Evolutionary conservation across 2,113 vertebrate genomes (phyloP).

Genomic region (Calypte anna): DNA sequence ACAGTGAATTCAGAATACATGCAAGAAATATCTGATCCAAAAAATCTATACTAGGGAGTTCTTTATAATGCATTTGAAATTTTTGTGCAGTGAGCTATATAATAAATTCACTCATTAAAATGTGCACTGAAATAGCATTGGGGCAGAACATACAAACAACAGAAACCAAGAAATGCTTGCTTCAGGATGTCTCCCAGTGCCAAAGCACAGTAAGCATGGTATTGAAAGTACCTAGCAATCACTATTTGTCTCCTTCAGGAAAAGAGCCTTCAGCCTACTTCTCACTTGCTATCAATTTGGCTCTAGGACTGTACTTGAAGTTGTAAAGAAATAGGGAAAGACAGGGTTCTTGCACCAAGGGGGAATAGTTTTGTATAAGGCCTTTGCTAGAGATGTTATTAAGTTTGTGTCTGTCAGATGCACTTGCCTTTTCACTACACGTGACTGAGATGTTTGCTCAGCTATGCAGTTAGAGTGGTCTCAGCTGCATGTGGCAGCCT

Average conservation of each 20-base stretch:
- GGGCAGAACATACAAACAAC: conserved; percentile 29
- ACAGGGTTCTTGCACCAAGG: neutral
- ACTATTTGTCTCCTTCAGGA: neutral
- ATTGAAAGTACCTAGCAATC: neutral
- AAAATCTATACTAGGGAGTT: conserved; percentile 4
- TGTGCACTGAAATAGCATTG: conserved; percentile 34
- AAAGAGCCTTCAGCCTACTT: neutral
- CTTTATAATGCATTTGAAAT: conserved; percentile 49
- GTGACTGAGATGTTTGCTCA: neutral
- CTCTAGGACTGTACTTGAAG: neutral
- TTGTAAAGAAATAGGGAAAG: neutral
- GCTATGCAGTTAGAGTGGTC: neutral
- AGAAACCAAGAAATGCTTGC: conserved; percentile 27
- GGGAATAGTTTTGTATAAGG: neutral
- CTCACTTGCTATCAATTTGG: neutral
- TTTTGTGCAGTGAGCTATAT: conserved; percentile 60
- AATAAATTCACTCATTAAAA: conserved; percentile 57
- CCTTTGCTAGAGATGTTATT: neutral
- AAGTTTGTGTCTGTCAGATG: neutral
- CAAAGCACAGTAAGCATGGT: neutral
- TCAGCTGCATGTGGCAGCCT: neutral
- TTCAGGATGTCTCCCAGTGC: conserved; percentile 1
- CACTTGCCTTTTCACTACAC: neutral
- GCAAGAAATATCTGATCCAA: conserved; percentile 42
- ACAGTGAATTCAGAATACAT: conserved; percentile 27